These are phyloP conservation scores for Nautilus pompilius DNA, from an alignment of 1,140 invertebrate species.

Conservation along the genomic window DNA sequence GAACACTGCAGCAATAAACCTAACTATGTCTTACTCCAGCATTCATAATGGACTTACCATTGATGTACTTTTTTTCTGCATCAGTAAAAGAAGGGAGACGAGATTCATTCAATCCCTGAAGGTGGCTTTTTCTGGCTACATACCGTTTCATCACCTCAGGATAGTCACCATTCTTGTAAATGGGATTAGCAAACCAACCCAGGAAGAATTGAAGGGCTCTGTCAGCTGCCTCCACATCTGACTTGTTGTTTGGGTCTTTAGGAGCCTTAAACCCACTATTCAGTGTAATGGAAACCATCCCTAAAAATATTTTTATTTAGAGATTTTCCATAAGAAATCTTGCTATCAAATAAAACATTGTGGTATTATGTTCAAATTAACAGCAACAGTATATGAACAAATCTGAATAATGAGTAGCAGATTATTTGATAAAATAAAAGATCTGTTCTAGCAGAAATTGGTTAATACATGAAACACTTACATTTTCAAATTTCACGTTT, in stretches of 20 bases:
- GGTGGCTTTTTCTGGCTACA: slow-evolving; percentile 28
- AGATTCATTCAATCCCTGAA: slow-evolving; percentile 25
- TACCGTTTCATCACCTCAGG: slow-evolving; percentile 40
- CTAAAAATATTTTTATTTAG: too few relatives aligned
- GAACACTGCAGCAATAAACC: too few relatives aligned
- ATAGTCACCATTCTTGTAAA: slow-evolving; percentile 48
- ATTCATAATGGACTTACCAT: slow-evolving; percentile 24
- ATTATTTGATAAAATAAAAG: too few relatives aligned
- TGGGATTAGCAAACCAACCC: slow-evolving; percentile 47
- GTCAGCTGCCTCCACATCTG: slow-evolving; percentile 30
- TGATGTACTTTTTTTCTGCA: slow-evolving; percentile 40
- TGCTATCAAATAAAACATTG: not conserved
- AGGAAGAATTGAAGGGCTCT: slow-evolving; percentile 41
- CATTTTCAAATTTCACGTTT: too few relatives aligned
- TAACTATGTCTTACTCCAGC: too few relatives aligned
- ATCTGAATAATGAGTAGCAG: too few relatives aligned
- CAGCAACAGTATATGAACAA: too few relatives aligned
- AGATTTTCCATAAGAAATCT: not conserved
- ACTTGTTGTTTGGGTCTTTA: slow-evolving; percentile 8
- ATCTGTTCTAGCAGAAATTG: too few relatives aligned
- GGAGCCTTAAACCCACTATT: slow-evolving; percentile 31
- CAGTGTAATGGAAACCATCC: slow-evolving; percentile 20
- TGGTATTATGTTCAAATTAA: not conserved
- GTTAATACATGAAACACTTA: too few relatives aligned
- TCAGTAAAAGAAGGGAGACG: slow-evolving; percentile 43